Conservation (phyloP, 2,888 invertebrate species). For the Drosophila kanekoi region DNA sequence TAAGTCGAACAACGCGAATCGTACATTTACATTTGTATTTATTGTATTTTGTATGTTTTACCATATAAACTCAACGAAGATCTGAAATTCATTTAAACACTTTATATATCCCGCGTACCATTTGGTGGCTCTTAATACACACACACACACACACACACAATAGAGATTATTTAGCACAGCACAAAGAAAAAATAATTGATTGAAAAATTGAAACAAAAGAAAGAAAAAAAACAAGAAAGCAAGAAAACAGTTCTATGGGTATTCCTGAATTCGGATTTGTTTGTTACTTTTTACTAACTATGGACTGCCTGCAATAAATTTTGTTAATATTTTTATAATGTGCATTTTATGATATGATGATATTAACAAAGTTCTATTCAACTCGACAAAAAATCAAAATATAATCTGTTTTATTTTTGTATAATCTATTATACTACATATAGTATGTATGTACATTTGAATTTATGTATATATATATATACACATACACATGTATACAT, state of each 20-base stretch:
- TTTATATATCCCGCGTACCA: constrained; percentile 39
- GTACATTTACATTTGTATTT: constrained; percentile 29
- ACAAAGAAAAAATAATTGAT: constrained; percentile 43
- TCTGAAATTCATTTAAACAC: constrained; percentile 44
- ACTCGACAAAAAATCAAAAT: constrained; percentile 80
- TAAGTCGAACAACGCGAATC: constrained; percentile 34
- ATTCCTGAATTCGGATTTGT: constrained; percentile 73
- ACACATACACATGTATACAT: constrained; percentile 12
- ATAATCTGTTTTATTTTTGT: constrained; percentile 81
- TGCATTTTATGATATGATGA: constrained; percentile 80
- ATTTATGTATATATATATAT: constrained; percentile 57
- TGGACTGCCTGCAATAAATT: constrained; percentile 85
- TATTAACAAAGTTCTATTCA: constrained; percentile 83
- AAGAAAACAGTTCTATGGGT: constrained; percentile 46
- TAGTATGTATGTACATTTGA: constrained; percentile 63
- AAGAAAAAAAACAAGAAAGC: neutral
- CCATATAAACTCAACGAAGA: constrained; percentile 42
- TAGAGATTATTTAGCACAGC: constrained; percentile 52
- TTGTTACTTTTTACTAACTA: constrained; percentile 78
- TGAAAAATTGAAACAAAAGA: constrained; percentile 21
- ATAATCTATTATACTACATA: constrained; percentile 68
- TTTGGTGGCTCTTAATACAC: constrained; percentile 18
- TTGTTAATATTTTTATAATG: constrained; percentile 82
- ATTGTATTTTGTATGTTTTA: constrained; percentile 47
- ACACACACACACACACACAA: constrained; percentile 18